Conservation (phyloP, 1,140 invertebrate species). For the Drosophila leontia region DNA sequence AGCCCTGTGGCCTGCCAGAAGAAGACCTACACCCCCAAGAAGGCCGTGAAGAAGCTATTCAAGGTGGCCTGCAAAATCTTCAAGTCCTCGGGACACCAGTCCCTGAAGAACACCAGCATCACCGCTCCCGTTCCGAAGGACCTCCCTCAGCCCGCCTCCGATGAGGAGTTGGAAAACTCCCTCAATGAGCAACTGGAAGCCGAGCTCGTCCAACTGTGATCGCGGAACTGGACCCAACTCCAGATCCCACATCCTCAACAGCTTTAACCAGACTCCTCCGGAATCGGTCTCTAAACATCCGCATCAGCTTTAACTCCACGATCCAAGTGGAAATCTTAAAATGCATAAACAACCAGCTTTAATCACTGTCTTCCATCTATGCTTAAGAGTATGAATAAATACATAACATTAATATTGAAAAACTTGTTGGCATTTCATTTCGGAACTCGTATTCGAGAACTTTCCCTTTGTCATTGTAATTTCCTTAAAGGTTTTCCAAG, state of each 20-base stretch:
- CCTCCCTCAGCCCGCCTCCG: constrained; percentile 6
- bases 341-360: constrained; percentile 37
- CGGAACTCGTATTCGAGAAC: constrained; percentile 27
- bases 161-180: constrained; percentile 40
- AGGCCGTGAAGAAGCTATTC: constrained; percentile 50
- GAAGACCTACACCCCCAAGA: constrained; percentile 32
- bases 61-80: constrained; percentile 51
- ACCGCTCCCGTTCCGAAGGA: neutral
- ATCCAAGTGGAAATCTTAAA: constrained; percentile 27
- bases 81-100: constrained; percentile 27
- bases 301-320: constrained; percentile 45
- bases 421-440: constrained; percentile 34
- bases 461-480: constrained; percentile 49
- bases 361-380: constrained; percentile 61
- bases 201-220: constrained; percentile 42
- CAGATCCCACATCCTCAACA: constrained; percentile 14
- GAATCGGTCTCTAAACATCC: constrained; percentile 56
- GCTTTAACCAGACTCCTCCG: constrained; percentile 48
- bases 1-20: constrained; percentile 21
- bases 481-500: constrained; percentile 51
- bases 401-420: constrained; percentile 35
- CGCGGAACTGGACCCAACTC: constrained; percentile 11
- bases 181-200: constrained; percentile 45
- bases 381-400: constrained; percentile 44
- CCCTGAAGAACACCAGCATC: constrained; percentile 15